Percentiles rank a stretch among this genome's conserved stretches.
Conservation (phyloP, 2,888 invertebrate genomes). For the Philonicus albiceps region DNA sequence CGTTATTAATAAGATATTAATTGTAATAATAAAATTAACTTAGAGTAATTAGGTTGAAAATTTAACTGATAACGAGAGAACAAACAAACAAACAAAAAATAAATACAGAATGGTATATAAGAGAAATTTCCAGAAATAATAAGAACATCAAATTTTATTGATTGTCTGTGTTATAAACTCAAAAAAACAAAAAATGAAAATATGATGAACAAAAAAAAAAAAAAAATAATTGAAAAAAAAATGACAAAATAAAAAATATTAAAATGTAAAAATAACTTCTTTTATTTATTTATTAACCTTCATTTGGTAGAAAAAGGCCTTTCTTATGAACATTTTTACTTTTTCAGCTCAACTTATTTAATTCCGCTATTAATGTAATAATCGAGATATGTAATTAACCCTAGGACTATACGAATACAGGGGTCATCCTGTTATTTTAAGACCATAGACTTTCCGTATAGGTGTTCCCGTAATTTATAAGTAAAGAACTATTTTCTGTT, state of each 20-base stretch:
- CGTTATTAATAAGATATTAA: conserved; percentile 1
- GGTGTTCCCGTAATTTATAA: too few relatives aligned
- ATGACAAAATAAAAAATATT: conserved; percentile 49
- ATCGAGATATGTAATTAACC: too few relatives aligned
- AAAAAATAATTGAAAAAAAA: conserved; percentile 49
- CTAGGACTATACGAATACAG: too few relatives aligned
- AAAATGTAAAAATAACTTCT: neutral
- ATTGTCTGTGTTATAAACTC: conserved; percentile 52
- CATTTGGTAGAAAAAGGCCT: neutral
- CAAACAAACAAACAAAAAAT: conserved; percentile 43
- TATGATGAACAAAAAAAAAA: conserved; percentile 48
- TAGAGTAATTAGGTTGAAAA: conserved; percentile 44
- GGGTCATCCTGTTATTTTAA: too few relatives aligned
- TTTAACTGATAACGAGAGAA: conserved; percentile 44
- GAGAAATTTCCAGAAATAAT: conserved; percentile 42
- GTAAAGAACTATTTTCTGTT: too few relatives aligned
- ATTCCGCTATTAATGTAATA: too few relatives aligned
- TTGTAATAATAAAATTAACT: conserved; percentile 47
- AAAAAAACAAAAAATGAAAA: conserved; percentile 45
- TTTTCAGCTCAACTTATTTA: too few relatives aligned
- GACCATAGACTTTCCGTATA: too few relatives aligned
- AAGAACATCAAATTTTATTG: conserved; percentile 49
- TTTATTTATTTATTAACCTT: neutral
- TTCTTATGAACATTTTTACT: too few relatives aligned
- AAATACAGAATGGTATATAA: conserved; percentile 20